These are phyloP conservation scores for Andinoacara biseriatus DNA, from an alignment of 2,113 vertebrate genomes.

Conservation along the genomic window DNA sequence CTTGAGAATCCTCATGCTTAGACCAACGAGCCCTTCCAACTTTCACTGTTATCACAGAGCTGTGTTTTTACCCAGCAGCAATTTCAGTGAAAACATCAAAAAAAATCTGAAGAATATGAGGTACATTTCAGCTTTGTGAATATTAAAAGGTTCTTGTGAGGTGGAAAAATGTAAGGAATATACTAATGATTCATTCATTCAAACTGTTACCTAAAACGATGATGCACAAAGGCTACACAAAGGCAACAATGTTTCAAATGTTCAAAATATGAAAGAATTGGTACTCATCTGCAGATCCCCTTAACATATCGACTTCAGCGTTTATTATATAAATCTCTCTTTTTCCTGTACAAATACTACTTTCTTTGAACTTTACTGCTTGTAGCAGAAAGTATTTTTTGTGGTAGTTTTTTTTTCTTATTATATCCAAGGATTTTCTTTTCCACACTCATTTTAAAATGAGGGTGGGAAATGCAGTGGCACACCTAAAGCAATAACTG, in stretches of 20 bases:
- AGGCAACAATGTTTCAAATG: background rate
- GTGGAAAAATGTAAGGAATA: background rate
- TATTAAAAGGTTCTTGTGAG: background rate
- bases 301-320: background rate
- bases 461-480: background rate
- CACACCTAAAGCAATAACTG: background rate
- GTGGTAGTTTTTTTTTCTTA: background rate
- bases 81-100: slow-evolving; percentile 17
- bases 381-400: background rate
- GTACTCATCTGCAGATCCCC: background rate
- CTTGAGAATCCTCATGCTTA: slow-evolving; percentile 89
- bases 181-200: slow-evolving; percentile 8
- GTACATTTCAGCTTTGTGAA: background rate
- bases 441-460: background rate
- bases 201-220: background rate
- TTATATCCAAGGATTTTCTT: background rate
- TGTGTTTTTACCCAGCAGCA: background rate
- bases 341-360: background rate
- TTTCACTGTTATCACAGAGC: slow-evolving; percentile 62
- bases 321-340: background rate
- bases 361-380: background rate
- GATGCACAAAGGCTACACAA: background rate
- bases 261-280: background rate
- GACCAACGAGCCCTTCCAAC: slow-evolving; percentile 70
- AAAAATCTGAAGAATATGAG: slow-evolving; percentile 21